Base-by-base conservation (phyloP, 2,797 vertebrate genomes). In the Falco rusticolus region DNA sequence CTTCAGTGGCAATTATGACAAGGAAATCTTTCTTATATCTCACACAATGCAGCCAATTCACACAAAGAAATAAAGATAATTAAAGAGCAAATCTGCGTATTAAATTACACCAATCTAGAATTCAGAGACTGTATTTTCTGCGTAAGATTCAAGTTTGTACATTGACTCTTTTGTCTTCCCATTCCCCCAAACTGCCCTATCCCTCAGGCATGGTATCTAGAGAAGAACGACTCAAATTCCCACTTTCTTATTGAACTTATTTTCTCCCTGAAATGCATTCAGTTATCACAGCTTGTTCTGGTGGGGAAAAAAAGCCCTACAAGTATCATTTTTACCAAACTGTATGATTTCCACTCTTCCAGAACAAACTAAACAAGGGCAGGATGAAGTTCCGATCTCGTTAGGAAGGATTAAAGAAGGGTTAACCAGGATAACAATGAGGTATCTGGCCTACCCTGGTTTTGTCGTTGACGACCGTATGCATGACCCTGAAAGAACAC, bases 271-370 rank as follows among this genome's bases (percentile, higher is more conserved):
- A 80, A 66, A 81, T 20, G 3, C 34, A 51, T 33, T 71, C 19
- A 64, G 50, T 75, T 81, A 89, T 50, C 50, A 77, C 39, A 87
- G 43, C 15, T 83, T 89, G 39, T 24, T 82, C 75, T 83, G 39
- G 31, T 63, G 6, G 5, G 18, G 14, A 0, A 19, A n/a, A 60
- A 51, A 54, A n/a, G 1, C 1, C 11, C n/a, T 45, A 69, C 5
- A 69, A 31, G 69, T 56, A 37, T 0, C 2, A 0, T 15, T 63
- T 81, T 92, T 75, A 63, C 11, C 37, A 14, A 89, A 51, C 11
- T 37, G 9, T 45, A 74, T 70, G 70, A 63, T 74, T 85, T 63
- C 79, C 74, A 63, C 56, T 31, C 39, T 60, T 81, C 8, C 19
- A 59, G 31, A 87, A 66, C 43, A 88, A 79, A 33, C 10, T 51